Conservation (phyloP, 2,113 vertebrate species). For the Pedetes capensis region DNA sequence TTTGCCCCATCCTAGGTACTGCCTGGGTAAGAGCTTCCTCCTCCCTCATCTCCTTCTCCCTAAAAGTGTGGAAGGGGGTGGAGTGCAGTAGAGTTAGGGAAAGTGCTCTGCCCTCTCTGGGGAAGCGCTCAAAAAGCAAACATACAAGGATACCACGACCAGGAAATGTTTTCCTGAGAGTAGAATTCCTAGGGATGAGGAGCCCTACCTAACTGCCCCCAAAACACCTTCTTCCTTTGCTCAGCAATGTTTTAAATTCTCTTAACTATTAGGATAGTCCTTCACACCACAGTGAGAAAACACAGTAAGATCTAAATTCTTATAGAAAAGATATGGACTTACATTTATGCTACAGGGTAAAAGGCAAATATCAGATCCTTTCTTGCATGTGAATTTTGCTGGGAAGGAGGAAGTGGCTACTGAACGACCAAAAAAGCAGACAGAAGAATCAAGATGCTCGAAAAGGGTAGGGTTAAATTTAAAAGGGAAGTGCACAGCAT, state of each 20-base stretch:
- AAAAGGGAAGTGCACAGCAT: accelerated
- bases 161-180: not conserved
- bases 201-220: not conserved
- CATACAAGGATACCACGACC: not conserved
- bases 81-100: not conserved
- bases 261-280: not conserved
- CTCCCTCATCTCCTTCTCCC: not conserved
- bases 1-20: not conserved
- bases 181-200: not conserved
- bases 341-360: not conserved
- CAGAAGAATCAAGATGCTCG: not conserved
- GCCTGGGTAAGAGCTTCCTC: not conserved
- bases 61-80: not conserved
- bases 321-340: not conserved
- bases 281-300: not conserved
- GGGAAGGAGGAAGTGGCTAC: not conserved
- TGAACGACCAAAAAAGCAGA: not conserved
- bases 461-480: not conserved
- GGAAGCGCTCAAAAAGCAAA: not conserved
- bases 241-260: not conserved
- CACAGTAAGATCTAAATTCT: not conserved
- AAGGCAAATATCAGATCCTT: not conserved
- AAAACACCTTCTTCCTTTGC: not conserved
- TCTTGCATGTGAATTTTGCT: not conserved
- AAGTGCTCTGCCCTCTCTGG: not conserved